Percentiles rank a stretch among this genome's conserved stretches.
Conservation (phyloP, 2,888 invertebrate genomes). For the Tetragonula carbonaria region DNA sequence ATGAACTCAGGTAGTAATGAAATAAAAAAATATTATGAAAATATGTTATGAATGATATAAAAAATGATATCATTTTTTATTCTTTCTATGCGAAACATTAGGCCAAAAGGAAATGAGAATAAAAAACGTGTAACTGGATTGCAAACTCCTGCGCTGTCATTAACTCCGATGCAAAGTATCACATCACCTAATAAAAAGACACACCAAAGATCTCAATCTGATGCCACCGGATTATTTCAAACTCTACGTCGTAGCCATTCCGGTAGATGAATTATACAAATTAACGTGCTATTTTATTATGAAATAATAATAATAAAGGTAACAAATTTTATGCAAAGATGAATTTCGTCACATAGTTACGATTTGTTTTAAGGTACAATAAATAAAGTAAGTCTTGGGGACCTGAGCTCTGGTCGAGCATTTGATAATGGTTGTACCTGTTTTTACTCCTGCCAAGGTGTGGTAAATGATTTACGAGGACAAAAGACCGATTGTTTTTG, state of each 20-base stretch:
- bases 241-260: conserved; percentile 83
- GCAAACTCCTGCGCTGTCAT: conserved; percentile 81
- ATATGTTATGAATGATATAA: background rate
- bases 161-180: conserved; percentile 80
- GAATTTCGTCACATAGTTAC: background rate
- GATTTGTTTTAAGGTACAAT: conserved; percentile 76
- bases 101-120: conserved; percentile 81
- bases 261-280: conserved; percentile 70
- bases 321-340: background rate
- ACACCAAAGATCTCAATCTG: conserved; percentile 93
- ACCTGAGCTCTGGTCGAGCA: conserved; percentile 96
- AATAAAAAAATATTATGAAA: background rate
- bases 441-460: conserved; percentile 93
- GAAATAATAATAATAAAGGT: conserved; percentile 2
- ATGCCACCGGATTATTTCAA: conserved; percentile 90
- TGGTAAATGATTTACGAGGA: conserved; percentile 91
- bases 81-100: conserved; percentile 54
- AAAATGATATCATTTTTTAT: conserved; percentile 1
- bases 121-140: conserved; percentile 78
- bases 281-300: conserved; percentile 9
- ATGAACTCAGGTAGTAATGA: conserved; percentile 85
- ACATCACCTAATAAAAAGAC: conserved; percentile 88
- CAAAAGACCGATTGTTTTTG: conserved; percentile 91
- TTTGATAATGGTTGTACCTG: conserved; percentile 98
- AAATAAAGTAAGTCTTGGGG: conserved; percentile 91